Percentiles rank a stretch among this genome's conserved stretches.
Conservation (phyloP, 2,888 invertebrate genomes). For the Platycheirus rosarum region DNA sequence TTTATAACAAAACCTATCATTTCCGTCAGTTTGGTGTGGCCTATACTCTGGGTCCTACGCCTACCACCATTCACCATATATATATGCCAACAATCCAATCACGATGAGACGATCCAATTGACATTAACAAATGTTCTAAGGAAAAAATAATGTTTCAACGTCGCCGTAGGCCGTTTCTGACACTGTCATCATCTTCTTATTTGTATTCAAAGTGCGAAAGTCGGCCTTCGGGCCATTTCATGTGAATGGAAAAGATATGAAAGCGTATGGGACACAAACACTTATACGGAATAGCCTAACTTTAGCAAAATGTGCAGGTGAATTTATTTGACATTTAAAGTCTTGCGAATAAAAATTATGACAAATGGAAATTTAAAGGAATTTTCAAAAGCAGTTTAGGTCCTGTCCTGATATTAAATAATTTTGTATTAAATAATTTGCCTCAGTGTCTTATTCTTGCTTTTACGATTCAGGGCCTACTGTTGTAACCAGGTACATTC, state of each 20-base stretch:
- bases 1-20: conserved; percentile 60
- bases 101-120: conserved; percentile 48
- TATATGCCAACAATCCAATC: conserved; percentile 5
- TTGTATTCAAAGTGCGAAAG: conserved; percentile 60
- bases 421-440: too few species aligned
- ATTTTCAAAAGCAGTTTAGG: background rate
- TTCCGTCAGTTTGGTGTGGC: conserved; percentile 31
- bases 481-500: too few species aligned
- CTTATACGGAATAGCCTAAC: background rate
- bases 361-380: background rate
- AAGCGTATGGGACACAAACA: background rate
- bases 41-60: too few species aligned
- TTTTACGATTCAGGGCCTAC: too few species aligned
- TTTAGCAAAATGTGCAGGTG: conserved; percentile 2
- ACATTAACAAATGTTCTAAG: conserved; percentile 60
- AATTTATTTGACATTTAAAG: conserved; percentile 7
- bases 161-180: conserved; percentile 24
- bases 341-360: background rate
- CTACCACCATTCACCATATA: too few species aligned
- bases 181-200: conserved; percentile 37
- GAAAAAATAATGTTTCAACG: conserved; percentile 20
- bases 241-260: background rate
- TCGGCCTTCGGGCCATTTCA: conserved; percentile 17
- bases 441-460: too few species aligned
- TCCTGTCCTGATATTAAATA: too few species aligned